Conservation (phyloP, 2,113 vertebrate species). For the Tupaia tana region DNA sequence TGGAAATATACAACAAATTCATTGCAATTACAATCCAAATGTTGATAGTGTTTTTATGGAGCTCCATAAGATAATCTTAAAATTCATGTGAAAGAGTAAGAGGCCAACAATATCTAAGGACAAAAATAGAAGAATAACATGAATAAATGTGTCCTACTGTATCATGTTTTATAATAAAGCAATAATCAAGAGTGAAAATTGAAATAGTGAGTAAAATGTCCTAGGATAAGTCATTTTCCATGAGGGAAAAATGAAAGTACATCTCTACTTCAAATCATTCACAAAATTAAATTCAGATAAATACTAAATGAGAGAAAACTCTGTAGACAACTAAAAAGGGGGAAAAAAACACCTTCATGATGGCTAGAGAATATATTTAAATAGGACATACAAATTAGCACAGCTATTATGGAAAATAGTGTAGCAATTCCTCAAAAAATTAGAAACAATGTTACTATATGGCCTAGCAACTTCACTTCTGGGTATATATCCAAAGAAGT, state of each 20-base stretch:
- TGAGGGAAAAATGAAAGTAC: not conserved
- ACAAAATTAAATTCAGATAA: not conserved
- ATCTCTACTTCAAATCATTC: not conserved
- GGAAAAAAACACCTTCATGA: not conserved
- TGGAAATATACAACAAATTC: not conserved
- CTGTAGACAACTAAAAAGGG: not conserved
- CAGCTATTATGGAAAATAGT: not conserved
- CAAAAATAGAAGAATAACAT: slow-evolving; percentile 5
- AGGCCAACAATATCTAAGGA: not conserved
- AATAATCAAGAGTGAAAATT: not conserved
- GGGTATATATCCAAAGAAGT: not conserved
- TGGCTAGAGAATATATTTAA: not conserved
- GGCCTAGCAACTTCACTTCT: not conserved
- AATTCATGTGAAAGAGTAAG: not conserved
- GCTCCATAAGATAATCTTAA: not conserved
- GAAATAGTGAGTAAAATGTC: not conserved
- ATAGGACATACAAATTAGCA: not conserved
- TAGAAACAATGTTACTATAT: not conserved
- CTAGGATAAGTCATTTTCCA: not conserved
- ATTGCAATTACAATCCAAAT: slow-evolving; percentile 12
- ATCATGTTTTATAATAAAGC: not conserved
- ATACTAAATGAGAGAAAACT: not conserved
- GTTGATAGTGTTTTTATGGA: not conserved
- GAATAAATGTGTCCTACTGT: not conserved
- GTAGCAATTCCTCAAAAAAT: not conserved